Evolutionary conservation across 2,113 vertebrate genomes (phyloP).

Genomic region (Phaethornis superciliosus): DNA sequence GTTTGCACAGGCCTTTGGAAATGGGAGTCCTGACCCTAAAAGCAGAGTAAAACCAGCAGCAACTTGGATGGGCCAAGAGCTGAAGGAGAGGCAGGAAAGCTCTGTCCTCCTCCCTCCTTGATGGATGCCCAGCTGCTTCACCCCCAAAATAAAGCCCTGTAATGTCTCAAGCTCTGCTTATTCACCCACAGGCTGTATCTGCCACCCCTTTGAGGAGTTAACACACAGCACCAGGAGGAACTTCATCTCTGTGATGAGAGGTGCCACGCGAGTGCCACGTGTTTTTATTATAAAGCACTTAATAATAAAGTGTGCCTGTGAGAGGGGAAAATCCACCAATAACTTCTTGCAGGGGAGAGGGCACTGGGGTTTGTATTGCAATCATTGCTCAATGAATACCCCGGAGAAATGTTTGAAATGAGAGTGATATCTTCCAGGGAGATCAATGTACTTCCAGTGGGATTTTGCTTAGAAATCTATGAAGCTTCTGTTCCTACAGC

Average conservation of each 20-base stretch:
- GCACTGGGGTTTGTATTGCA: background rate
- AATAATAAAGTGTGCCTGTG: background rate
- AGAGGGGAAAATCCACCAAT: background rate
- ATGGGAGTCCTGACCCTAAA: background rate
- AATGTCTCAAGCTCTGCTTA: background rate
- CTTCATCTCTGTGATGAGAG: background rate
- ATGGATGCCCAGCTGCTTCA: background rate
- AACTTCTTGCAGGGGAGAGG: constrained; percentile 8
- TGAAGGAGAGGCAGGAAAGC: background rate
- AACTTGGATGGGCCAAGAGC: background rate
- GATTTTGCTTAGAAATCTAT: constrained; percentile 17
- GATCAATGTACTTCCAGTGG: constrained; percentile 20
- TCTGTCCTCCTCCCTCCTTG: background rate
- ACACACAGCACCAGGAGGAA: background rate
- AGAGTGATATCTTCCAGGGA: constrained; percentile 12
- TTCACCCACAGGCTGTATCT: background rate
- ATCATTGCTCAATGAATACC: background rate
- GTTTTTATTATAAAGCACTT: constrained; percentile 18
- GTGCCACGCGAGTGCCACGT: background rate
- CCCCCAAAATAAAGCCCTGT: background rate
- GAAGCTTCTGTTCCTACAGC: constrained; percentile 28
- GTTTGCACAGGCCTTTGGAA: background rate
- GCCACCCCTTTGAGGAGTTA: background rate
- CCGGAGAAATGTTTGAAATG: background rate
- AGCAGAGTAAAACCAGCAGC: background rate